These are phyloP conservation scores for Channallabes apus DNA, from an alignment of 2,797 vertebrate species.

Conservation along the genomic window DNA sequence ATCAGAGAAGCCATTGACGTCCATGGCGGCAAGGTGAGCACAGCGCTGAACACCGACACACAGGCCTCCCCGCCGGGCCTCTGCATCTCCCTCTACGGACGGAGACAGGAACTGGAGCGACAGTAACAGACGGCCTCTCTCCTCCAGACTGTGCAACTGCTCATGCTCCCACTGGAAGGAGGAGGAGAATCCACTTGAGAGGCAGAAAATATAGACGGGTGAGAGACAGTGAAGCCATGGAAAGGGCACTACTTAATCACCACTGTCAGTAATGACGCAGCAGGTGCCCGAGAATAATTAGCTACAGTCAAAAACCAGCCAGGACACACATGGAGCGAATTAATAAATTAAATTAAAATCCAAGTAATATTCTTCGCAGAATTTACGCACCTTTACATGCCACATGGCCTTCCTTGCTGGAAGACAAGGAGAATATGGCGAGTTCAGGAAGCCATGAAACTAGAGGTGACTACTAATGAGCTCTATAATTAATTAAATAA, in stretches of 20 bases:
- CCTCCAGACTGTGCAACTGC: slow-evolving; percentile 81
- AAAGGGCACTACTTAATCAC: slow-evolving; percentile 38
- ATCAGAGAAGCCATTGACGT: slow-evolving; percentile 88
- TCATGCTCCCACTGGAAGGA: slow-evolving; percentile 79
- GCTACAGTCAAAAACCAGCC: slow-evolving; percentile 20
- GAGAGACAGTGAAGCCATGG: background rate
- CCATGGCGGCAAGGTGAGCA: slow-evolving; percentile 87
- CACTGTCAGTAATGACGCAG: slow-evolving; percentile 24
- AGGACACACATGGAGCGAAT: slow-evolving; percentile 33
- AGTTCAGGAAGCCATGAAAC: background rate
- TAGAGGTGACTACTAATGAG: background rate
- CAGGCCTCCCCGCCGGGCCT: slow-evolving; percentile 66
- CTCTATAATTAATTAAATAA: background rate
- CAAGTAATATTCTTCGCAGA: slow-evolving; percentile 7
- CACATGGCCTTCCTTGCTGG: background rate
- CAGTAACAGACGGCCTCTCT: slow-evolving; percentile 81
- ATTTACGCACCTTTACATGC: background rate
- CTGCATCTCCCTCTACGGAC: slow-evolving; percentile 47
- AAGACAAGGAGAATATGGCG: background rate
- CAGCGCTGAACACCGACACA: slow-evolving; percentile 83
- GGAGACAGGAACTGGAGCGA: slow-evolving; percentile 76
- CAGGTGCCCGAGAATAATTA: slow-evolving; percentile 27
- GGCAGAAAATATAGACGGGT: background rate
- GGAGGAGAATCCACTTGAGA: background rate
- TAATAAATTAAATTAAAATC: slow-evolving; percentile 1